Percentiles rank a stretch among this genome's conserved stretches.
phyloP scores from a whole-genome alignment of 2,888 invertebrate species.

The Litoditis marina region DNA sequence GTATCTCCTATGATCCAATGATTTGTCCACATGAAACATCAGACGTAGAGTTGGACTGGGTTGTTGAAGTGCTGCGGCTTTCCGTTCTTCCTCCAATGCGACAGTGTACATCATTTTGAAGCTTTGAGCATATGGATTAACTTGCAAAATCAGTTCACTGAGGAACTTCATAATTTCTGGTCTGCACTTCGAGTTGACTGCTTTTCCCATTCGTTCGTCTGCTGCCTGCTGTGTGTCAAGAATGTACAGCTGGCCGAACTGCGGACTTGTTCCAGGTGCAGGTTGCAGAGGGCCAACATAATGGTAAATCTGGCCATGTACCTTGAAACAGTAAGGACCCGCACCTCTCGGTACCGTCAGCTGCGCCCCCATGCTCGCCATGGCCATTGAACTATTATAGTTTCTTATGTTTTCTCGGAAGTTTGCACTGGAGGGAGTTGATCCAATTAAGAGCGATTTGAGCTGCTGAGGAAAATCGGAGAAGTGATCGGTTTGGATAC shows the following conservation, averaged over 20 bases:
- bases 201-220: slow-evolving; percentile 6
- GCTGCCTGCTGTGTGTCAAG: slow-evolving; percentile 20
- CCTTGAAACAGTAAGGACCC: slow-evolving; percentile 22
- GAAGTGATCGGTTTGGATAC: neutral
- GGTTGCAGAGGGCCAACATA: slow-evolving; percentile 14
- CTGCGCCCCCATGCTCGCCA: slow-evolving; percentile 21
- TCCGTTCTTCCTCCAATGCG: slow-evolving; percentile 19
- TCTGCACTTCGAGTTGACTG: slow-evolving; percentile 18
- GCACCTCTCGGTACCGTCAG: slow-evolving; percentile 15
- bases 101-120: slow-evolving; percentile 28
- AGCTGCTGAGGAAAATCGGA: slow-evolving; percentile 2
- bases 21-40: no score
- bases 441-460: neutral
- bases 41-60: no score
- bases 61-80: no score
- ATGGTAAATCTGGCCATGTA: slow-evolving; percentile 26
- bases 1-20: no score
- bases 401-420: slow-evolving; percentile 14
- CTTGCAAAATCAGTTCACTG: neutral
- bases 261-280: neutral
- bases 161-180: slow-evolving; percentile 18
- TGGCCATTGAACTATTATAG: slow-evolving; percentile 21
- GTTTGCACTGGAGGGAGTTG: neutral
- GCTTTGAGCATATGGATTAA: slow-evolving; percentile 20
- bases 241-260: slow-evolving; percentile 14